Evolutionary conservation across 2,888 invertebrate species (phyloP), one percentile per base, ranked within the genome.

Genomic region (Tiliacea aurago): DNA sequence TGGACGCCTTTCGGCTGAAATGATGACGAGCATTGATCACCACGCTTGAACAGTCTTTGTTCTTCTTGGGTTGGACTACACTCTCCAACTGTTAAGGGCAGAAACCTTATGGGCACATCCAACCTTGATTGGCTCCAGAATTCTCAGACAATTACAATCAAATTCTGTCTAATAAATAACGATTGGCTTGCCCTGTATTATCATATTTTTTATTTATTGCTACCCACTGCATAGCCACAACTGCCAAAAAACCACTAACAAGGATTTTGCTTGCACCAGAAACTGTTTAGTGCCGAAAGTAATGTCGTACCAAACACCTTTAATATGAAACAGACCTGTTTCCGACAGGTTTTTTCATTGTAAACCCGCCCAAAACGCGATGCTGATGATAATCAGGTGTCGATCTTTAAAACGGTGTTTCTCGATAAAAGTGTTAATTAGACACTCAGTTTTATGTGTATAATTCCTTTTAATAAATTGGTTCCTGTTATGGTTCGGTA

Each of bases 301-400:
- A 68, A 53, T 78, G 61, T 70, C 56, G 43, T 63, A 63, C 37
- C 37, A 70, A 70, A 59, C 53, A n/a, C 64, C 71, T 63, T 70
- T 80, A 71, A 58, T 59, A 37, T 61, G 53, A 45, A 55, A 41
- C 37, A 55, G 33, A 59, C 55, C 47, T 33, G 74, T 62, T 58
- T 47, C 18, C 41, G 71, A 76, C 81, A 47, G 62, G 79, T 85
- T 75, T 74, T 76, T 74, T 51, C n/a, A 63, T 20, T 61, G 23
- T 28, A 45, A 59, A 49, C 7, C 11, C 41, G 20, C 45, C 18
- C 18, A 49, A 28, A 59, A 51, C 20, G 11, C 37, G 51, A 59
- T 53, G 18, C 58, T 51, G 37, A 55, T 72, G 43, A 33, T 63
- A 64, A 71, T 80, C 65, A 64, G 28, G n/a, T 72, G 58, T 75